Percentiles rank a stretch among this genome's conserved stretches.
phyloP scores from a whole-genome alignment of 2,888 invertebrate genomes.

The Deroplatys truncata region DNA sequence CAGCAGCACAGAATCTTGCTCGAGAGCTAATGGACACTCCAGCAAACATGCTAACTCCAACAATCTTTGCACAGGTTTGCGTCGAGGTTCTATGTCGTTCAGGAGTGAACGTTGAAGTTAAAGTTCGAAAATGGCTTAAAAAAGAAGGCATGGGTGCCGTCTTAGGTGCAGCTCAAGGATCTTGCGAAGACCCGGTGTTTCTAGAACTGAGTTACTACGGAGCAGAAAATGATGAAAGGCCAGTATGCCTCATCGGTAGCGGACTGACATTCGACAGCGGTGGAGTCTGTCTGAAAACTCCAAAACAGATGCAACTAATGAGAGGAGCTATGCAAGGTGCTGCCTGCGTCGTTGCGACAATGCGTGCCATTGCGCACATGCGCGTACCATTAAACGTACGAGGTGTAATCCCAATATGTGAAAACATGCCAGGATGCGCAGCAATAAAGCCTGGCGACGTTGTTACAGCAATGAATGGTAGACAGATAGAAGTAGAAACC shows the following conservation, averaged over 20 bases:
- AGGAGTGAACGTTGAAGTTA: conserved; percentile 48
- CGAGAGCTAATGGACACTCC: conserved; percentile 75
- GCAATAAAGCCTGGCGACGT: conserved; percentile 70
- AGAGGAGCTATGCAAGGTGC: conserved; percentile 71
- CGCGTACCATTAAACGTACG: conserved; percentile 55
- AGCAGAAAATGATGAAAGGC: conserved; percentile 41
- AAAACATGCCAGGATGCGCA: conserved; percentile 65
- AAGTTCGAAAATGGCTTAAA: conserved; percentile 59
- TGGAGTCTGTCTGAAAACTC: conserved; percentile 66
- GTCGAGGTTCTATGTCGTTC: conserved; percentile 41
- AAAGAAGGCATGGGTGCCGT: conserved; percentile 63
- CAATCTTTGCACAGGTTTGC: conserved; percentile 59
- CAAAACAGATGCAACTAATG: conserved; percentile 64
- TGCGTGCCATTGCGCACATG: conserved; percentile 54
- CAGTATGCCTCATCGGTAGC: conserved; percentile 60
- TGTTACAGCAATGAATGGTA: conserved; percentile 66
- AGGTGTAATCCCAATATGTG: conserved; percentile 61
- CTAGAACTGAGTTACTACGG: conserved; percentile 59
- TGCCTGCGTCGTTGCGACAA: conserved; percentile 57
- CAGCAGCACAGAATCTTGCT: conserved; percentile 76
- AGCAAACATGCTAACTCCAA: conserved; percentile 74
- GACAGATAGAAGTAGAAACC: conserved; percentile 66
- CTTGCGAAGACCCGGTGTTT: conserved; percentile 59
- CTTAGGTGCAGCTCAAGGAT: conserved; percentile 60
- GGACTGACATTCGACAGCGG: conserved; percentile 68